These are phyloP conservation scores for Diachasmimorpha longicaudata DNA, from an alignment of 1,140 invertebrate genomes.

Conservation along the genomic window DNA sequence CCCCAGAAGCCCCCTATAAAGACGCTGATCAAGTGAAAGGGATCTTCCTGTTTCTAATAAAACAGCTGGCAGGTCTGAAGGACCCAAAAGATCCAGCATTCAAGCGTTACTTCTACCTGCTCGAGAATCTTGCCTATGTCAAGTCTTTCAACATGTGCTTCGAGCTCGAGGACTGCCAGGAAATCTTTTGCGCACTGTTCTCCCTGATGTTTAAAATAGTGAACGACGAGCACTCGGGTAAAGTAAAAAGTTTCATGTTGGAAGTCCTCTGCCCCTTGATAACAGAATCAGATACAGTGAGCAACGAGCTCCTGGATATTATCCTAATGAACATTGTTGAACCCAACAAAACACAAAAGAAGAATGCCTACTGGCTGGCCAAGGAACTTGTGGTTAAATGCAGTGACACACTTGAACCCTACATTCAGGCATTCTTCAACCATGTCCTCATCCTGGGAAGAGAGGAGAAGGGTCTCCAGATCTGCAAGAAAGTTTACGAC, in stretches of 20 bases:
- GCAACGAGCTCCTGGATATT: slow-evolving; percentile 91
- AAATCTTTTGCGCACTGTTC: slow-evolving; percentile 94
- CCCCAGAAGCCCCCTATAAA: slow-evolving; percentile 97
- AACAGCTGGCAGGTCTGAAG: slow-evolving; percentile 90
- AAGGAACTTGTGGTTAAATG: slow-evolving; percentile 92
- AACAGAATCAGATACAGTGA: slow-evolving; percentile 93
- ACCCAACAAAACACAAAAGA: slow-evolving; percentile 90
- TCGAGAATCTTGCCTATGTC: slow-evolving; percentile 96
- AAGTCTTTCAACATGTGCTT: slow-evolving; percentile 99
- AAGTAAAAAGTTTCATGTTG: slow-evolving; percentile 96
- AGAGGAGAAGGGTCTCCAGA: slow-evolving; percentile 80
- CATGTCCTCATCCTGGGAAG: slow-evolving; percentile 92
- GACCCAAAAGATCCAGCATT: slow-evolving; percentile 98
- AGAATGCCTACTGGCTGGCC: slow-evolving; percentile 88
- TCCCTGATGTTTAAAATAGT: slow-evolving; percentile 96
- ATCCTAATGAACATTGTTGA: slow-evolving; percentile 95
- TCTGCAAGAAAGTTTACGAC: slow-evolving; percentile 89
- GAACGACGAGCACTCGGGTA: slow-evolving; percentile 94
- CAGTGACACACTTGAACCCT: slow-evolving; percentile 89
- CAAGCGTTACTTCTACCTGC: slow-evolving; percentile 95
- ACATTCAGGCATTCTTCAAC: slow-evolving; percentile 97
- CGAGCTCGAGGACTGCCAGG: slow-evolving; percentile 95
- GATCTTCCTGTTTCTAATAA: slow-evolving; percentile 95
- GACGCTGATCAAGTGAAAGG: slow-evolving; percentile 91
- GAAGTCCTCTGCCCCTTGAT: slow-evolving; percentile 94